These are phyloP conservation scores for Tokudaia tokunoshimensis DNA, from an alignment of 2,797 vertebrate genomes.

Conservation along the genomic window DNA sequence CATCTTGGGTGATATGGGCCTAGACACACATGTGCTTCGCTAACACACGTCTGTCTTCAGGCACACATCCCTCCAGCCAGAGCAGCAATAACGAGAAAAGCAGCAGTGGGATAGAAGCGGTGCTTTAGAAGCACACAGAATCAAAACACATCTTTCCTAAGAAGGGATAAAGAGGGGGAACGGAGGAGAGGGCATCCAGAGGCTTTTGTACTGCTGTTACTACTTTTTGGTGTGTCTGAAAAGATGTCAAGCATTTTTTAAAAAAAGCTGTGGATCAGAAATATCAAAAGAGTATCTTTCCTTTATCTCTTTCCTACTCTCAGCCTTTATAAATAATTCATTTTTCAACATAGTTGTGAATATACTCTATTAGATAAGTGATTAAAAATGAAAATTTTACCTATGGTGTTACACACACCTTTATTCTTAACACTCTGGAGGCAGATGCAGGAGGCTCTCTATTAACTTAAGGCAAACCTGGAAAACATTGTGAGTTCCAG, in stretches of 20 bases:
- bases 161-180: neutral
- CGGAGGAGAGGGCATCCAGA: neutral
- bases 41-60: neutral
- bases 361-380: slow-evolving; percentile 11
- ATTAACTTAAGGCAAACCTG: neutral
- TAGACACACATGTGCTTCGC: neutral
- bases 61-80: neutral
- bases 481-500: neutral
- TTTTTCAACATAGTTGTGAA: slow-evolving; percentile 1
- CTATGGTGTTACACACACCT: neutral
- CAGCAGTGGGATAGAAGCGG: neutral
- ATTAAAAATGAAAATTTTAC: neutral
- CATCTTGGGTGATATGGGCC: neutral
- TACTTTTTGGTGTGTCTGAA: slow-evolving; percentile 48
- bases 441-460: neutral
- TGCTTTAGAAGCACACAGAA: neutral
- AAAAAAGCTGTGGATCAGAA: neutral
- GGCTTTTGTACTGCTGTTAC: slow-evolving; percentile 14
- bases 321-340: slow-evolving; percentile 31
- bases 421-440: neutral
- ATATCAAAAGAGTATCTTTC: slow-evolving; percentile 1
- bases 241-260: slow-evolving; percentile 43
- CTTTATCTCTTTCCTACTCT: neutral
- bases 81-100: neutral
- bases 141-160: neutral